Base-by-base conservation (phyloP, 2,797 vertebrate species). In the Diglossa cyanea region DNA sequence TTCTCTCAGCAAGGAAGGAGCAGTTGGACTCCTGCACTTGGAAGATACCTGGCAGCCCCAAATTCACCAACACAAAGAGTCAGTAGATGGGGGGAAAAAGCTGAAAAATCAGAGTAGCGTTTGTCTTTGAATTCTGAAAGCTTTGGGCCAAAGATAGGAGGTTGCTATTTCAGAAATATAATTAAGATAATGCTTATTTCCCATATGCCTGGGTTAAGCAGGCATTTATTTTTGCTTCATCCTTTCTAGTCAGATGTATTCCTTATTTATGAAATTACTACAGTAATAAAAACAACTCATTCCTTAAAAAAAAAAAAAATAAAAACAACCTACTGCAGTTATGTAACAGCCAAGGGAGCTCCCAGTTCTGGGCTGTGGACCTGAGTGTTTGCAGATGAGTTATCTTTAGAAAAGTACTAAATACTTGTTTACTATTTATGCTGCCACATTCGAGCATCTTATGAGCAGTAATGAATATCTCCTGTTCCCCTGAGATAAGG, bases 261-360 rank as follows among this genome's bases (percentile, higher is more conserved):
- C 68, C 65, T 92, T 94, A 83, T 93, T 95, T 89, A 65, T 87
- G 57, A 94, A 96, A 83, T 74, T 94, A 91, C 58, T 79, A 85
- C 65, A 82, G 57, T 72, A 95, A 95, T 91, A 71, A 87, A 88
- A 82, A 1, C 77, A 87, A 40, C 53, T 17, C 25, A 37, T 90
- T 89, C 63, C 55, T 73, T 54, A 13, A 80, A 73, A 86, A 75
- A 73, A 86, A 75, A 76, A 42, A 40, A 33, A 63, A 45, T 4
- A 9, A 7, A 54, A 53, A 18, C 24, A 42, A 40, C 31, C 44
- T 61, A 24, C 54, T 74, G 75, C 48, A 66, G 50, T 94, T 96
- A 65, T 18, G 1, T 86, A 91, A 87, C 68, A 91, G 61, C 42
- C 80, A 87, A 47, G 42, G 84, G 50, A 95, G 67, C 75, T 93